Percentiles rank a stretch among this genome's conserved stretches.
phyloP scores from a whole-genome alignment of 2,797 vertebrate genomes.

The Propithecus deckenii region DNA sequence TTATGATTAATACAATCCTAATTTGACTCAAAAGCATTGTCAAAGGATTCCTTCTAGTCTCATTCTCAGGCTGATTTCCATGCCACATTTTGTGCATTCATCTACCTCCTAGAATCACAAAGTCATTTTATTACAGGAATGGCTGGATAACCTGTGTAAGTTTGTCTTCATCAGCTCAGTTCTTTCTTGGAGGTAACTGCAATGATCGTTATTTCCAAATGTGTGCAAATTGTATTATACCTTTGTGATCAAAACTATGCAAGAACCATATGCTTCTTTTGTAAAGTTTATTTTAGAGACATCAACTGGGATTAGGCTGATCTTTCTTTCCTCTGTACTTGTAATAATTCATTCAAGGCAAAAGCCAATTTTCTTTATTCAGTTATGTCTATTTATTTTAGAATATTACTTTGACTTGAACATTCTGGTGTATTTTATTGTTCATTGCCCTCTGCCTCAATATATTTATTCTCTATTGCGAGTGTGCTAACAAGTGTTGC shows the following conservation, averaged over 20 bases:
- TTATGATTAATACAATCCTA: neutral
- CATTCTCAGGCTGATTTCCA: neutral
- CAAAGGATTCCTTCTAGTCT: neutral
- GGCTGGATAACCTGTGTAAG: neutral
- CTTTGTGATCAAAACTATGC: neutral
- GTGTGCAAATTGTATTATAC: neutral
- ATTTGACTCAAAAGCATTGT: neutral
- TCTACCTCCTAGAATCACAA: neutral
- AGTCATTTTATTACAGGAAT: neutral
- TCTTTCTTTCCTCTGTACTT: neutral
- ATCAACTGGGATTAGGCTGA: neutral
- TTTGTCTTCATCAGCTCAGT: neutral
- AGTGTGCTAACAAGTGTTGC: neutral
- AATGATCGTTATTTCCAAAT: neutral
- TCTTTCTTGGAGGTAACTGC: neutral
- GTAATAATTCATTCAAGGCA: neutral
- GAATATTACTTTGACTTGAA: neutral
- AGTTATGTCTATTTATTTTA: slow-evolving; percentile 35
- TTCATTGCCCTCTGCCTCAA: neutral
- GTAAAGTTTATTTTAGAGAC: neutral
- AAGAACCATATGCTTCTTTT: neutral
- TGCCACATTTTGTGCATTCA: neutral
- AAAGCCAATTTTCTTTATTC: neutral
- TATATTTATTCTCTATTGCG: neutral
- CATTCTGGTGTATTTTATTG: neutral